phyloP scores from a whole-genome alignment of 2,113 vertebrate species.

The Ondatra zibethicus region DNA sequence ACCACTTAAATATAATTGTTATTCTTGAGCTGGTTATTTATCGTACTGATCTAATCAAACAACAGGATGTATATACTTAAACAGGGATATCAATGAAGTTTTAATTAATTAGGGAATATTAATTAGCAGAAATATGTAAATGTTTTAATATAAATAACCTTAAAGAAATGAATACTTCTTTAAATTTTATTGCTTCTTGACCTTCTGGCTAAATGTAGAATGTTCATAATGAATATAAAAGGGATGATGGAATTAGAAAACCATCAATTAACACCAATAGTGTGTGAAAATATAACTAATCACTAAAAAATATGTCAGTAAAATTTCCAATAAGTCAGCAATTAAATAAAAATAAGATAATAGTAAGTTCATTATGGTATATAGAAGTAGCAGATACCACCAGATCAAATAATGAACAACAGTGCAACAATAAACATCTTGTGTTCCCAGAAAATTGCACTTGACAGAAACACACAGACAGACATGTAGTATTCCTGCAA shows the following conservation, averaged over 20 bases:
- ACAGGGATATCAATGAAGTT: neutral
- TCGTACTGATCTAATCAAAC: too few relatives aligned
- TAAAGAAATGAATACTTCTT: neutral
- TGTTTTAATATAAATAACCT: neutral
- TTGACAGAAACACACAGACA: neutral
- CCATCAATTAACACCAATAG: neutral
- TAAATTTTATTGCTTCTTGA: neutral
- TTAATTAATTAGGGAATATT: neutral
- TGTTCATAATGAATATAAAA: neutral
- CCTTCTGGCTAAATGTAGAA: neutral
- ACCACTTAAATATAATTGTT: too few relatives aligned
- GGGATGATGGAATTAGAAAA: neutral
- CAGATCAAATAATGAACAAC: neutral
- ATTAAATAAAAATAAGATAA: slow-evolving; percentile 4
- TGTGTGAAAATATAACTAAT: neutral
- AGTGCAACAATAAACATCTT: neutral
- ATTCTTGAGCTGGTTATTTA: too few relatives aligned
- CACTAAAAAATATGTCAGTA: neutral
- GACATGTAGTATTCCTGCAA: neutral
- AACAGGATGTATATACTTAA: neutral
- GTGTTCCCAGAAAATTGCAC: neutral
- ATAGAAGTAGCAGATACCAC: neutral
- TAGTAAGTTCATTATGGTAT: neutral
- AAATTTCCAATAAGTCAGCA: neutral
- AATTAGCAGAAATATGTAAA: neutral